These are phyloP conservation scores for Allolobophora icterica DNA, from an alignment of 2,888 invertebrate genomes.

Conservation along the genomic window DNA sequence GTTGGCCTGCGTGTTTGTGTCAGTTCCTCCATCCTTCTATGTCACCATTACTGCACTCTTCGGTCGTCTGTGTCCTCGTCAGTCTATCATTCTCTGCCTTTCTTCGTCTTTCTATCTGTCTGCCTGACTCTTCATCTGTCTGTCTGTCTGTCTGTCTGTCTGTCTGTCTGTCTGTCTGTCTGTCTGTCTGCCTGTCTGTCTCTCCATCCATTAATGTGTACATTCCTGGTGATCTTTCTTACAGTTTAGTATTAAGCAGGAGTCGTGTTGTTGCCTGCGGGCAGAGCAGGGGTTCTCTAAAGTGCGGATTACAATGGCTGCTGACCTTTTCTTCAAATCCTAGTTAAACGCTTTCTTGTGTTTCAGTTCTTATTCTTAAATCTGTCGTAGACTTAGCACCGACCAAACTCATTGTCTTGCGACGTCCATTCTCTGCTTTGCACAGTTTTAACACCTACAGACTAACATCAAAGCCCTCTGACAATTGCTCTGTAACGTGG, in stretches of 20 bases:
- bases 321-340: neutral
- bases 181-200: neutral
- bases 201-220: neutral
- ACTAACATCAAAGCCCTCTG: too few species aligned
- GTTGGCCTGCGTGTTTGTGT: too few species aligned
- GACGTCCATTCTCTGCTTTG: neutral
- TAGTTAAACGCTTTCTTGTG: neutral
- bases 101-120: too few species aligned
- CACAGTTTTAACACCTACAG: neutral
- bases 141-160: neutral
- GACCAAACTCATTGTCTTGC: neutral
- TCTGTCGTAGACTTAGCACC: neutral
- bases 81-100: too few species aligned
- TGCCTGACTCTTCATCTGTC: too few species aligned
- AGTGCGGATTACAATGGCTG: neutral
- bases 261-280: neutral
- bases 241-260: neutral
- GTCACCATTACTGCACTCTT: too few species aligned
- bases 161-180: too few species aligned
- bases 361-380: neutral
- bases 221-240: neutral
- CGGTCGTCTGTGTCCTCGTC: too few species aligned
- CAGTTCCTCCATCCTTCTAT: too few species aligned
- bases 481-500: too few species aligned
- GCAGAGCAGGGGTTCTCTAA: too few species aligned